Base-by-base conservation (phyloP, 2,797 vertebrate genomes). In the Acomys russatus region DNA sequence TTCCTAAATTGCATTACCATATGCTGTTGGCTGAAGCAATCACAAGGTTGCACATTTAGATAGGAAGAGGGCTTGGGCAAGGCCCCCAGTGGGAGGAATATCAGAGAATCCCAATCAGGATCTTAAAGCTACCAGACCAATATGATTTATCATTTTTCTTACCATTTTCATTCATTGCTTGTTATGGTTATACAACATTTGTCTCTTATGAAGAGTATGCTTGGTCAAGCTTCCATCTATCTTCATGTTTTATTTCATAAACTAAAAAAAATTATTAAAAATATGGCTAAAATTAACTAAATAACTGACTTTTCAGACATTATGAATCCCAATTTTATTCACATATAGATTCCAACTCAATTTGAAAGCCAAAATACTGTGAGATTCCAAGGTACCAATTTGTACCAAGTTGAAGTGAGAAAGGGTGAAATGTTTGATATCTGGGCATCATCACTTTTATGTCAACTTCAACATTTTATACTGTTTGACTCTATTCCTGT, bases 381-480 rank as follows among this genome's bases (percentile, higher is more conserved):
- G 93, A 86, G 30, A 64, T 86, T 94, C 51, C 35, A 92, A 33
- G 5, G n/a, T 92, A 92, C 90, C 0, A 63, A 25, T 11, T 30
- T 82, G 73, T 79, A 68, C 76, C 94, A 93, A 95, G 51, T 74
- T 83, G 51, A 91, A 68, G 87, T 56, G 90, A 88, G 88, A 84
- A 93, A 66, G 15, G 56, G 25, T 44, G 78, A 76, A 85, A 70
- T 56, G 68, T 92, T 97, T 68, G 17, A 33, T 59, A 28, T 44
- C 89, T 97, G 28, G 7, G 33, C 10, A 7, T 8, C 2, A 44
- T 20, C 78, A 88, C 30, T 87, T 92, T 87, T 96, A 80, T 7
- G 77, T 88, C 88, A 56, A 96, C 71, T 96, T 97, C 44, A 97
- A 76, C 15, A 71, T 90, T 92, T 96, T 71, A 93, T 88, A 96